Conservation (phyloP, 2,113 vertebrate genomes). For the Lophius piscatorius region DNA sequence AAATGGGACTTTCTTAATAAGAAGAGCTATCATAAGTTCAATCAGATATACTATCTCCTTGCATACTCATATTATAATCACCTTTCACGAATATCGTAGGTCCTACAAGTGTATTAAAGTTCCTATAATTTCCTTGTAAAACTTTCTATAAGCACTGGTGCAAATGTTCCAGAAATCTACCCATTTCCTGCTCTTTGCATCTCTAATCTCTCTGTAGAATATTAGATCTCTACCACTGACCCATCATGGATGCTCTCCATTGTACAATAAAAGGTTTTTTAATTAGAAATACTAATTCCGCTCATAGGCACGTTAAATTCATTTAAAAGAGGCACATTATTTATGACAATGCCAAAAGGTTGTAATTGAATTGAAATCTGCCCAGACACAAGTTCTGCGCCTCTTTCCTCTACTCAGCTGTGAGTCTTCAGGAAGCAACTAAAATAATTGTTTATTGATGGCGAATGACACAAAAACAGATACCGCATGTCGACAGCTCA, state of each 20-base stretch:
- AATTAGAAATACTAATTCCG: slow-evolving; percentile 73
- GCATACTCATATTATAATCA: too few species aligned
- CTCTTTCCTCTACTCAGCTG: slow-evolving; percentile 19
- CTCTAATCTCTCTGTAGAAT: slow-evolving; percentile 62
- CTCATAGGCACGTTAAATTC: slow-evolving; percentile 67
- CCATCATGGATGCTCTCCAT: slow-evolving; percentile 52
- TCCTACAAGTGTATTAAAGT: too few species aligned
- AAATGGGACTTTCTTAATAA: too few species aligned
- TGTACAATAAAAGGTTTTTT: slow-evolving; percentile 68
- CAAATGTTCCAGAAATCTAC: slow-evolving; percentile 43
- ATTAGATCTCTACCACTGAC: slow-evolving; percentile 63
- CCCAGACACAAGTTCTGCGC: slow-evolving; percentile 29
- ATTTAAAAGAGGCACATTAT: slow-evolving; percentile 65
- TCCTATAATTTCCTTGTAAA: slow-evolving; percentile 32
- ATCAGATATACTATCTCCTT: too few species aligned
- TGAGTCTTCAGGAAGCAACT: slow-evolving; percentile 34
- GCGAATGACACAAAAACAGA: background rate
- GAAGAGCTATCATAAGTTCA: slow-evolving; percentile 25
- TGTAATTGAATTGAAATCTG: slow-evolving; percentile 49
- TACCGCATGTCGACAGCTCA: slow-evolving; percentile 1
- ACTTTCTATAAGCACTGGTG: slow-evolving; percentile 36
- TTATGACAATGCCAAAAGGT: slow-evolving; percentile 58
- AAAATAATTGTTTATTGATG: slow-evolving; percentile 50
- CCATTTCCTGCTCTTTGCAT: slow-evolving; percentile 36
- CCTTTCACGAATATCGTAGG: too few species aligned